Evolutionary conservation across 2,113 vertebrate genomes (phyloP), one percentile per base, ranked within the genome.

Genomic region (Pardalotus punctatus): DNA sequence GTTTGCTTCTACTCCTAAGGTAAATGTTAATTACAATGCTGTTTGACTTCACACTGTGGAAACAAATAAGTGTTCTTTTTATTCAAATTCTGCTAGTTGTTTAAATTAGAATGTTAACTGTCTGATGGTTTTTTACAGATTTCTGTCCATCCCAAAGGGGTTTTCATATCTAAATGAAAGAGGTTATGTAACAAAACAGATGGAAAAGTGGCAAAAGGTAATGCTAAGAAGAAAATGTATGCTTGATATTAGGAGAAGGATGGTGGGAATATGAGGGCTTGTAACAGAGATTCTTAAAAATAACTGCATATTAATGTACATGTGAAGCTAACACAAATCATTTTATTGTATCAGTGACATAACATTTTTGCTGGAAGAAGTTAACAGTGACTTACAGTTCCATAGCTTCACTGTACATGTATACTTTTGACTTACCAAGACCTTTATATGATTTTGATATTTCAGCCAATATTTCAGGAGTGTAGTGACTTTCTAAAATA

Each of bases 121-220:
- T 92, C 51, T 93, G 38, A 36, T 96, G 40, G 88, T 92, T 86
- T 77, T 94, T 95, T 98, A 53, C 85, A 99, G 99, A 96, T 99
- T 99, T 98, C 98, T 99, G 78, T 99, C 99, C 84, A 99, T 99
- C 97, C 99, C 99, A 81, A 99, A 99, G 97, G 99, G 99, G 2
- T 99, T 99, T 98, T 99, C 99, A 3, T 99, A 99, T 97, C 98
- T 99, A 91, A 99, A 99, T 88, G 99, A 99, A 97, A 99, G 99
- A 87, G 99, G 99, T 82, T 99, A 99, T 76, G 99, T 99, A 94
- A 98, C 98, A 95, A 99, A 99, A 96, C 99, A 99, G 93, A 98
- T 99, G 97, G 99, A 99, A 95, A 99, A 99, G 93, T 99, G 99
- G 99, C 99, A 99, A 95, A 99, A 99, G 99, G 99, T 99, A 98